These are phyloP conservation scores for Solenodon paradoxus DNA, from an alignment of 2,113 vertebrate genomes.

Conservation along the genomic window DNA sequence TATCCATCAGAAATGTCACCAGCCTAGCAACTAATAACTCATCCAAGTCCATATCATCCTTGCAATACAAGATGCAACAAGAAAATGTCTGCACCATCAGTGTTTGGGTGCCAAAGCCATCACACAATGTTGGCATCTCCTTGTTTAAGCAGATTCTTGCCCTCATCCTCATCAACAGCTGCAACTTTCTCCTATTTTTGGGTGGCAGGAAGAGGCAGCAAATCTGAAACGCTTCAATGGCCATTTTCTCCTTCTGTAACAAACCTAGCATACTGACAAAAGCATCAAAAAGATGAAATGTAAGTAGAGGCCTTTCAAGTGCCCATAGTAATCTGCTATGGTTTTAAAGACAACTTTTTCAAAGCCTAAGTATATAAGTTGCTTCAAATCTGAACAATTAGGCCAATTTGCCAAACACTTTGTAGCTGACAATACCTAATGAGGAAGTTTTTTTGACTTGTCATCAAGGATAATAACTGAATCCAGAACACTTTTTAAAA, in stretches of 20 bases:
- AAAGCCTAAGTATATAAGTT: constrained; percentile 89
- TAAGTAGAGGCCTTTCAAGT: constrained; percentile 88
- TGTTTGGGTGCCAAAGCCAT: constrained; percentile 84
- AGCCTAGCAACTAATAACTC: constrained; percentile 89
- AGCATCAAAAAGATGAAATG: constrained; percentile 89
- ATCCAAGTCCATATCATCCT: constrained; percentile 90
- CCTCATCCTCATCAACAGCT: constrained; percentile 90
- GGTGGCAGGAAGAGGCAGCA: constrained; percentile 90
- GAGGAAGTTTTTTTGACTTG: too few species aligned
- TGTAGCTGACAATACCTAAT: too few species aligned
- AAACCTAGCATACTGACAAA: constrained; percentile 90
- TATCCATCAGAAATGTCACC: constrained; percentile 90
- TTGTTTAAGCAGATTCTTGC: constrained; percentile 85
- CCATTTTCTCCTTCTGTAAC: constrained; percentile 81
- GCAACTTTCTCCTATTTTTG: constrained; percentile 87
- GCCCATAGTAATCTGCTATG: constrained; percentile 88
- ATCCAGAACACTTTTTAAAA: background rate
- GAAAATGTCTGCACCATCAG: constrained; percentile 91
- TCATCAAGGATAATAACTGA: too few species aligned
- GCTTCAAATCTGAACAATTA: constrained; percentile 85
- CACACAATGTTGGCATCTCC: constrained; percentile 86
- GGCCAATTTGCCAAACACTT: too few species aligned
- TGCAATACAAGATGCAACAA: constrained; percentile 88
- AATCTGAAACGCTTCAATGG: constrained; percentile 87
- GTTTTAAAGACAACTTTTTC: constrained; percentile 92